phyloP scores from a whole-genome alignment of 2,888 invertebrate genomes.

The Gordius sp. region DNA sequence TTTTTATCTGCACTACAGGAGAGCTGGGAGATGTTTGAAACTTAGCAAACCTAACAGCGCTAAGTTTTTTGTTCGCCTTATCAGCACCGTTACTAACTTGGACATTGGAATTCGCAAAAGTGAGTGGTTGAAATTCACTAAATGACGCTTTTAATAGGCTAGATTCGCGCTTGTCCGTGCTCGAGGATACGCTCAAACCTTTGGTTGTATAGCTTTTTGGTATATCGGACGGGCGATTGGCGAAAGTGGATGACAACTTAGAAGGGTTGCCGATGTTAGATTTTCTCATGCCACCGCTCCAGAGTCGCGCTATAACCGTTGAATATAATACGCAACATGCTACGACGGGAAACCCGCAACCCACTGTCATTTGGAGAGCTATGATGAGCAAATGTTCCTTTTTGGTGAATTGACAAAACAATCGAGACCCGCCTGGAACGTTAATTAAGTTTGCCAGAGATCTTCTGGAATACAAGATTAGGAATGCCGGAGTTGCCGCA shows the following conservation, averaged over 20 bases:
- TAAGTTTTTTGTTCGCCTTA: background rate
- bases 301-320: background rate
- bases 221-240: background rate
- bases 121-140: background rate
- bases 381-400: slow-evolving; percentile 8
- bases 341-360: slow-evolving; percentile 9
- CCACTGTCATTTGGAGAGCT: background rate
- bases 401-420: background rate
- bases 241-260: background rate
- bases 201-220: background rate
- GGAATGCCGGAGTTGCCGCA: background rate
- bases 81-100: too few species aligned
- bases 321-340: background rate
- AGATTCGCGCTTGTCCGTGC: background rate
- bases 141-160: background rate
- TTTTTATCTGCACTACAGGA: background rate
- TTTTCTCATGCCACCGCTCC: background rate
- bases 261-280: background rate
- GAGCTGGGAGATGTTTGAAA: background rate
- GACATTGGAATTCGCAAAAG: background rate
- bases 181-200: background rate
- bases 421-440: background rate
- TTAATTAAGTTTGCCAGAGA: background rate
- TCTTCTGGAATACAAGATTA: background rate
- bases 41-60: background rate